phyloP scores from a whole-genome alignment of 2,113 vertebrate species.

The Myiagra hebetior region DNA sequence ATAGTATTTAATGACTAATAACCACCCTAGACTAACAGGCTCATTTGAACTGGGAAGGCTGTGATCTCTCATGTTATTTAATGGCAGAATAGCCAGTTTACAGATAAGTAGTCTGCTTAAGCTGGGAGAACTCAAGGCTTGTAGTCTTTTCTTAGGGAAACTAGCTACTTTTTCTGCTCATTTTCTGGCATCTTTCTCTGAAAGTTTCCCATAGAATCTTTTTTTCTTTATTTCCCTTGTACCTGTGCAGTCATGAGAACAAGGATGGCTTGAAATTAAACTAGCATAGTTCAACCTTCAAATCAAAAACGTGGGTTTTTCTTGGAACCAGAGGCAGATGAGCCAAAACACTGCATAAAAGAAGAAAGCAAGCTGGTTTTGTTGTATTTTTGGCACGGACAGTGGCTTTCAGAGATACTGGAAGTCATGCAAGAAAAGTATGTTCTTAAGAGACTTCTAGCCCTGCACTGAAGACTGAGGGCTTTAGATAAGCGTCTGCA shows the following conservation, averaged over 20 bases:
- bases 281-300: background rate
- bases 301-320: background rate
- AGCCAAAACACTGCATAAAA: slow-evolving; percentile 17
- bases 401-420: background rate
- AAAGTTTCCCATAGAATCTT: background rate
- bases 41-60: background rate
- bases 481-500: slow-evolving; percentile 20
- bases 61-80: background rate
- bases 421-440: background rate
- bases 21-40: background rate
- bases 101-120: background rate
- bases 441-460: slow-evolving; percentile 10
- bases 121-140: background rate
- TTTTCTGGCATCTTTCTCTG: background rate
- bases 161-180: background rate
- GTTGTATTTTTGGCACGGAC: background rate
- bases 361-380: background rate
- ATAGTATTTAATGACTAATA: background rate
- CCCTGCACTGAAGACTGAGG: background rate
- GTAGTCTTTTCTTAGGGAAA: background rate
- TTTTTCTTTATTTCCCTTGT: background rate
- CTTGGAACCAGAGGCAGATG: background rate
- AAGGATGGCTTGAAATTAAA: background rate
- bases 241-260: background rate
- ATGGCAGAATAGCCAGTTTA: background rate